Evolutionary conservation across 2,797 vertebrate species (phyloP), one percentile per base, ranked within the genome.

Genomic region (Hemibagrus guttatus): DNA sequence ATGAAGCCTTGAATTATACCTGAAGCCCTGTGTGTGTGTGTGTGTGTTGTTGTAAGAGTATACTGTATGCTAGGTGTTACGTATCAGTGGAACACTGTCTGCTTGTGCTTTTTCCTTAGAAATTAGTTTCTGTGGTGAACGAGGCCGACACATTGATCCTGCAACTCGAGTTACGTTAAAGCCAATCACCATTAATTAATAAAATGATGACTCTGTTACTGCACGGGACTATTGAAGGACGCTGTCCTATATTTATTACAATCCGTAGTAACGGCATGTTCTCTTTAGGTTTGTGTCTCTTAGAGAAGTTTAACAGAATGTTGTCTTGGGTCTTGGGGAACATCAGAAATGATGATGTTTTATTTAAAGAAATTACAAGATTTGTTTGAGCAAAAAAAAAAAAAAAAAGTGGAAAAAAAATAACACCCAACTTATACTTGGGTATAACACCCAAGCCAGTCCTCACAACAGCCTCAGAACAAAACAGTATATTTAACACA

Each of bases 111-210:
- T 21, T 66, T 82, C 59, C 61, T 68, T 1, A 19, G n/a, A 23
- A 28, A 52, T 68, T 61, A 11, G 72, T 63, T 46, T 66, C n/a
- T 42, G 21, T 52, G 12, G 52, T 42, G 7, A 54, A 89, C 90
- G 71, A 68, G 7, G 26, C 90, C 89, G 88, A 88, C 86, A 91
- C 42, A 46, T 78, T 85, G 90, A 92, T 91, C 87, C n/a, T 69
- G 90, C 71, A 75, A 76, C 87, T 87, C 69, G 85, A 75, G 89
- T 46, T 81, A 92, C 88, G 90, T 88, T 83, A 39, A 84, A 86
- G 46, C 64, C n/a, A 49, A 49, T 79, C 66, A 64, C 31, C 79
- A 92, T 93, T 94, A 88, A 91, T 89, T 89, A 84, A 93, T 94
- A 93, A 90, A 94, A 94, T 92, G 72, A 94, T 90, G 75, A 81